These are phyloP conservation scores for Biston stratarius DNA, from an alignment of 2,888 invertebrate genomes.

Conservation along the genomic window DNA sequence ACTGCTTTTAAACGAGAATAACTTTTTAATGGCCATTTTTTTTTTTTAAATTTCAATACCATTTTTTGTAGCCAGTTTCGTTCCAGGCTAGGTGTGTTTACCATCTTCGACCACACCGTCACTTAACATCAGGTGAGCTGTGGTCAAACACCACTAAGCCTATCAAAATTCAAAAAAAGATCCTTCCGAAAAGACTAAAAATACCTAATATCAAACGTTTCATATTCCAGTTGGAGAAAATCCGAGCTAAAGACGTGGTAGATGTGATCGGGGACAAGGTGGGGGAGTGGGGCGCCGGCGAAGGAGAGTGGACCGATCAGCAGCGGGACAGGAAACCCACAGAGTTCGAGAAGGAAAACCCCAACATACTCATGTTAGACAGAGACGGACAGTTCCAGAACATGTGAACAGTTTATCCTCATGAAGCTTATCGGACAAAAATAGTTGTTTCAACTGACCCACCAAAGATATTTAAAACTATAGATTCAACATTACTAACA, in stretches of 20 bases:
- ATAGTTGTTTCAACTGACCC: not conserved
- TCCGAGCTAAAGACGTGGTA: conserved; percentile 88
- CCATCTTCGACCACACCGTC: no score
- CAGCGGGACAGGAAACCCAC: conserved; percentile 90
- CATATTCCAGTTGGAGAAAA: conserved; percentile 89
- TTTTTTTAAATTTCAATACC: no score
- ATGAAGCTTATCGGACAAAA: not conserved
- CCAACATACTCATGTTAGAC: conserved; percentile 91
- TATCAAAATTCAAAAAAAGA: not conserved
- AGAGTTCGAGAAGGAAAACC: conserved; percentile 92
- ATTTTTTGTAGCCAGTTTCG: no score
- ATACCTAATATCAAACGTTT: not conserved
- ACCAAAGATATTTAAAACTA: no score
- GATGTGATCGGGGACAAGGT: conserved; percentile 79
- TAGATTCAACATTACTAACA: no score
- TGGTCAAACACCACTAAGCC: no score
- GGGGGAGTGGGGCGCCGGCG: conserved; percentile 59
- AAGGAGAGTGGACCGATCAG: conserved; percentile 91
- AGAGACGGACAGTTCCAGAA: conserved; percentile 91
- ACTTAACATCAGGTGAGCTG: no score
- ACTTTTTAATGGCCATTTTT: no score
- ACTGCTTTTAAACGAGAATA: no score
- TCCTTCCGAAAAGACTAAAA: no score
- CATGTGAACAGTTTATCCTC: conserved; percentile 82
- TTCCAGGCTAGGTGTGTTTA: no score